Evolutionary conservation across 2,888 invertebrate genomes (phyloP).

Genomic region (Nomada hirtipes): DNA sequence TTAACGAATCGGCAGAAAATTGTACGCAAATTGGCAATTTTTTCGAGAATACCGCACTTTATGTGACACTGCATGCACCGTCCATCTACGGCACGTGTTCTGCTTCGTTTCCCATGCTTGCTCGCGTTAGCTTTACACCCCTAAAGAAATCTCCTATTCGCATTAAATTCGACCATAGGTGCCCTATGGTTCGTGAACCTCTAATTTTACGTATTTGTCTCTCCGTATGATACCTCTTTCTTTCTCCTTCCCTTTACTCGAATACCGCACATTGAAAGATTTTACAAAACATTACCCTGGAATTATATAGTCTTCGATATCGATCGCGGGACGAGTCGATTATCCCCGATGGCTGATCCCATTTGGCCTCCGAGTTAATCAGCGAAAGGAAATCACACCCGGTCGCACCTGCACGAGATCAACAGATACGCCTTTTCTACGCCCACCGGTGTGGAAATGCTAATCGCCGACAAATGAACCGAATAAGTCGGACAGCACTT

Average conservation of each 20-base stretch:
- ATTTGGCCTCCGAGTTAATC: not conserved
- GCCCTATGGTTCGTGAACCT: conserved; percentile 7
- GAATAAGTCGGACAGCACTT: too few relatives aligned
- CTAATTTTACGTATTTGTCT: conserved; percentile 36
- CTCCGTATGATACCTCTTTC: not conserved
- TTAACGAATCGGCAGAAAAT: conserved; percentile 8
- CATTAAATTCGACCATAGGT: conserved; percentile 3
- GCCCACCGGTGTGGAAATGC: too few relatives aligned
- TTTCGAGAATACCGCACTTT: not conserved
- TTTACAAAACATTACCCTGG: conserved; percentile 81
- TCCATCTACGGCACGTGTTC: conserved; percentile 51
- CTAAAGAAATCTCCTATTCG: conserved; percentile 17
- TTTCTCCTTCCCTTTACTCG: conserved; percentile 36
- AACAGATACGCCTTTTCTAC: too few relatives aligned
- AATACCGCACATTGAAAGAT: conserved; percentile 68
- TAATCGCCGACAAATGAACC: too few relatives aligned
- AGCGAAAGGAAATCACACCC: not conserved
- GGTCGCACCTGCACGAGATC: too few relatives aligned
- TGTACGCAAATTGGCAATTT: conserved; percentile 1
- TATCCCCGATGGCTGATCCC: not conserved
- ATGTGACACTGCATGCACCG: conserved; percentile 53
- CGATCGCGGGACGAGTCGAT: conserved; percentile 40
- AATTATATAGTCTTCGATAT: conserved; percentile 75
- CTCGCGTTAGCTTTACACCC: conserved; percentile 39
- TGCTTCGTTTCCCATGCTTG: conserved; percentile 36